Percentiles rank a stretch among this genome's conserved stretches.
phyloP scores from a whole-genome alignment of 2,888 invertebrate genomes.

The Apotomis turbidana region DNA sequence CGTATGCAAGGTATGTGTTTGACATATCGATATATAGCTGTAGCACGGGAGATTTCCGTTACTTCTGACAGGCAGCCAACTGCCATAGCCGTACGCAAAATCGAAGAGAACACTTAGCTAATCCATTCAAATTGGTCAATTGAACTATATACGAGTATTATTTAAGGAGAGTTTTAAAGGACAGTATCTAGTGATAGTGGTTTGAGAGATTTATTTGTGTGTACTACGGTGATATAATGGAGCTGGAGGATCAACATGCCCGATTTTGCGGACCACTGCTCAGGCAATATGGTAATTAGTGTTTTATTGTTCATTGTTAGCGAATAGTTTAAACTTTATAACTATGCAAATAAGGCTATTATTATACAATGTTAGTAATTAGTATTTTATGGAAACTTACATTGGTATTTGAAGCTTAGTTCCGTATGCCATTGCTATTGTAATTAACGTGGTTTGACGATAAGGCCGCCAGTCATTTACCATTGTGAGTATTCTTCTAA shows the following conservation, averaged over 20 bases:
- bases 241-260: slow-evolving; percentile 47
- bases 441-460: too few relatives aligned
- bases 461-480: too few relatives aligned
- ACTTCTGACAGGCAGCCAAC: slow-evolving; percentile 33
- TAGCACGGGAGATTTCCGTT: slow-evolving; percentile 33
- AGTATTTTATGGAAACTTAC: neutral
- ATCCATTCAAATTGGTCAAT: too few relatives aligned
- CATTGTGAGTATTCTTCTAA: too few relatives aligned
- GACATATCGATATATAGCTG: slow-evolving; percentile 46
- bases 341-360: neutral
- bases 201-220: slow-evolving; percentile 2
- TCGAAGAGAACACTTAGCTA: neutral
- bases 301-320: neutral
- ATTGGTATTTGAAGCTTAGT: neutral
- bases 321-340: neutral
- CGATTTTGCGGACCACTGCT: slow-evolving; percentile 60
- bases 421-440: neutral
- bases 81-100: slow-evolving; percentile 3
- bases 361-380: neutral
- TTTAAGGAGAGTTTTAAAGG: neutral
- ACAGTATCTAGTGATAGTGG: slow-evolving; percentile 9
- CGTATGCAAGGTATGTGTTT: slow-evolving; percentile 42
- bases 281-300: slow-evolving; percentile 66
- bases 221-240: slow-evolving; percentile 42
- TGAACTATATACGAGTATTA: too few relatives aligned